Base-by-base conservation (phyloP, 2,888 invertebrate species). In the Rotaria socialis region DNA sequence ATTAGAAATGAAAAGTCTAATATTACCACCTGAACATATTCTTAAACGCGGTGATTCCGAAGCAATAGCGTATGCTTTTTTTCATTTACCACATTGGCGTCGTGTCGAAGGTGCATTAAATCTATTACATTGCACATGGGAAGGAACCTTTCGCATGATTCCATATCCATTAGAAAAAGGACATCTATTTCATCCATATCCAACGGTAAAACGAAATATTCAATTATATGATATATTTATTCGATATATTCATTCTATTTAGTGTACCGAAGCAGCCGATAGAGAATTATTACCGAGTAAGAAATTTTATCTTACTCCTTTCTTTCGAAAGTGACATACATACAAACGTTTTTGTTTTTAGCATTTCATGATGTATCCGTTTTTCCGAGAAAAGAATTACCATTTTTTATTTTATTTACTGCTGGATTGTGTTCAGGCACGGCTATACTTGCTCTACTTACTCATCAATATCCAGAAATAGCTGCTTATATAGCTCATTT, bases 21-120 rank as follows among this genome's bases (percentile, higher is more conserved):
- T 97, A 88, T 93, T 97, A 90, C 97, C 98, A 86, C 96, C 98
- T 0, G 98, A 98, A 92, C 98, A 98, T 92, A 95, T 97, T 89
- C 92, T 98, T 88, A 96, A 96, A 91, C 93, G 97, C 88, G 98
- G 97, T 24, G 97, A 97, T 92, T 96, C 96, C 87, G 98, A 98
- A 92, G 97, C 97, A 2, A 93, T 98, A 87, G 96, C 97, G 0
- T 98, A 98, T 92, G 94, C 96, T 24, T 98, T 98, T 92, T 96
- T 95, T 91, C 97, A 98, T 92, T 92, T 98, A 87, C 94, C 94
- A 87, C 97, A 98, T 92, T 98, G 98, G 98, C 96, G 96, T 91
- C 94, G 95, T 89, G 95, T 97, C 88, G 96, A 96, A 89, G 96
- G 96, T n/a, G 97, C 97, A 43, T 92, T 97, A 84, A 95, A 95